Base-by-base conservation (phyloP, 2,113 vertebrate species). In the Symphodus melops region DNA sequence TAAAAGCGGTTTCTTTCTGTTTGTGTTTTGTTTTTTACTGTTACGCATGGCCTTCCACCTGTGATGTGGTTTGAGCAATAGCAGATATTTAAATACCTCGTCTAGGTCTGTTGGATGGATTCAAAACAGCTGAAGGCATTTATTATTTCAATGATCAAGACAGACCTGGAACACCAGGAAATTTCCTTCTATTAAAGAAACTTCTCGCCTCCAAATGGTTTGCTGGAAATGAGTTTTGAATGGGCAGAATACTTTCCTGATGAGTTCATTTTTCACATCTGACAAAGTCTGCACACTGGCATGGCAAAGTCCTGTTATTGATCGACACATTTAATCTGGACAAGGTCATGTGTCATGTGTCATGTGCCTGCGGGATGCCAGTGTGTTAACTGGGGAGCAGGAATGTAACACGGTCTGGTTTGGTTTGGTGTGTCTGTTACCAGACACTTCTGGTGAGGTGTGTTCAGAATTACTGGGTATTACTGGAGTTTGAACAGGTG, bases 191-290 rank as follows among this genome's bases (percentile, higher is more conserved):
- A 83, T 86, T 88, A 85, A 72, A 83, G 64, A 77, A 82, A 72
- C 10, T 70, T 90, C 75, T 86, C 61, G 72, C 82, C 85, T 89
- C 60, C 68, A 62, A 87, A 84, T 58, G 75, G 81, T 72, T 85
- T 51, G 66, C 63, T 88, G 81, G 76, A 89, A 91, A 86, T 83
- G 62, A 66, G 17, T 77, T 88, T 77, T 77, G 75, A 91, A 82
- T 54, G 69, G 64, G 56, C 48, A 75, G 65, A 92, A 94, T 92
- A 90, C 64, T 92, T 94, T 92, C 90, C 93, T 83, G 41, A 75
- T 91, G 88, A 94, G 86, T 92, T 94, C 84, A 92, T 70, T 53
- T 5, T 63, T 39, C 23, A 58, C 59, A 52, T 84, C 58, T 73
- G 86, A 84, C 89, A 82, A 86, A 88, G 79, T 81, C 44, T 12